Base-by-base conservation (phyloP, 2,797 vertebrate genomes). In the Molothrus aeneus region DNA sequence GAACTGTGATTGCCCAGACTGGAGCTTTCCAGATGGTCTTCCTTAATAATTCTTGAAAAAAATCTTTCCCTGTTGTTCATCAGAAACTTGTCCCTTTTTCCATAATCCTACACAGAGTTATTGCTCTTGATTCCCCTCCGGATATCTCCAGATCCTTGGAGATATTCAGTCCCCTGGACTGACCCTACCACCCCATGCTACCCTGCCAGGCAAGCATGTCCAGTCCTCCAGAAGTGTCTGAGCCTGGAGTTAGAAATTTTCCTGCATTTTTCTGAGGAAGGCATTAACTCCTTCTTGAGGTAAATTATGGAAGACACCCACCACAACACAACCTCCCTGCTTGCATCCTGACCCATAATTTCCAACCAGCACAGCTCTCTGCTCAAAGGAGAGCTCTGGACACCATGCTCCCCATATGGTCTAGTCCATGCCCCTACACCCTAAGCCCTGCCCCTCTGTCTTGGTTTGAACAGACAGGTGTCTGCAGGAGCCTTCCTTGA, bases 341-440 rank as follows among this genome's bases (percentile, higher is more conserved):
- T 31, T 6, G 8, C 20, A 2, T 48, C 17, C 20, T 34, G 17
- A 17, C 3, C 12, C 29, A 5, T 20, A 11, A 70, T 4, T 29
- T 56, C 32, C 51, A 53, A 6, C 64, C 18, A 28, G 50, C 61
- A 54, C 13, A 45, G 17, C n/a, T 36, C 13, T 17, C 40, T 25
- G n/a, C 42, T 47, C 48, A 57, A 20, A 72, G 43, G 16, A 61
- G 68, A 51, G 10, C 29, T 60, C 48, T 81, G 40, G 17, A 10
- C 7, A 73, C 6, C 2, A 1, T 3, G 1, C 42, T 72, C 19
- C 8, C 7, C 17, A 4, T 3, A 15, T 0, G 7, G 1, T 3
- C 13, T 0, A 5, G 3, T 4, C 11, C 9, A 0, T 32, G 48
- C 4, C 45, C 12, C 12, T 16, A 0, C 2, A 6, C 13, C 22